Base-by-base conservation (phyloP, 2,113 vertebrate genomes). In the Peromyscus californicus region DNA sequence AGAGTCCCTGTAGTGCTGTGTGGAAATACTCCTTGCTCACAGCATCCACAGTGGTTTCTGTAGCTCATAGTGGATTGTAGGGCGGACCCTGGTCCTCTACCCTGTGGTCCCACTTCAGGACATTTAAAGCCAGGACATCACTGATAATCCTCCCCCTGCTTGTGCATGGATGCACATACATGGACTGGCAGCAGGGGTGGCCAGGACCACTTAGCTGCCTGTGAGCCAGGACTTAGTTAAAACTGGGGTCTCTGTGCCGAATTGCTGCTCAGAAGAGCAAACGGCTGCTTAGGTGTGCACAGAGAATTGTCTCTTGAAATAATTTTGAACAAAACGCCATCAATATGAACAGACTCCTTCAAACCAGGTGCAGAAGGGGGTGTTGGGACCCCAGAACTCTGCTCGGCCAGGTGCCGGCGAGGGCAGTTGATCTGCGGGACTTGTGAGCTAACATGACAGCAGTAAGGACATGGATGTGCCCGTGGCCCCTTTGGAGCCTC, bases 11-110 rank as follows among this genome's bases (percentile, higher is more conserved):
- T 1, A 22, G 39, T 39, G 36, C 17, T 31, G 22, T 10, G 7
- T 29, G 12, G 9, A 39, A 83, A 26, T 7, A 26, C 22, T 22
- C 75, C 13, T 16, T 39, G 7, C 61, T 29, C 17, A 10, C 12
- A 24, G 63, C 31, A 0, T 39, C 48, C 61, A 29, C 1, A 0
- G 8, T 0, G 39, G 29, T 3, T 16, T 54, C 76, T 48, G 31
- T 13, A 1, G 76, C 5, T 4, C 0, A 0, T 13, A 1, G 31
- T 9, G 29, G 12, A 42, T n/a, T 84, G 22, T 9, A 42, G 80
- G 1, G 0, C 24, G 22, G 36, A 15, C 80, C 36, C 36, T 39
- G 11, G 21, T 22, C 80, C 36, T 39, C 80, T 83, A 3, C n/a
- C 22, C 7, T 61, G 3, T 7, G 15, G 57, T 63, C 57, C 13